These are phyloP conservation scores for Lymantria monacha DNA, from an alignment of 2,888 invertebrate species.

Conservation along the genomic window DNA sequence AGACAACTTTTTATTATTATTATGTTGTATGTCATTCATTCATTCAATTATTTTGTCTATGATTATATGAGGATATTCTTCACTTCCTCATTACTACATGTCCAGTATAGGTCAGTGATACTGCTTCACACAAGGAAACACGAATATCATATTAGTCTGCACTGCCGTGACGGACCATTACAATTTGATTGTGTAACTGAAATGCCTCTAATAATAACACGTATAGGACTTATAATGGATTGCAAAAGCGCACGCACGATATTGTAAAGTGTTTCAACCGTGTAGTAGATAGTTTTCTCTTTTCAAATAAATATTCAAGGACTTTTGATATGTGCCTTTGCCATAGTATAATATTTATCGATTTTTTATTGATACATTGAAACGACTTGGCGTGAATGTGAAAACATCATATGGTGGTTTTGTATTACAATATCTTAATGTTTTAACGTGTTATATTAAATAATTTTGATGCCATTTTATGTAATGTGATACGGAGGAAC, in stretches of 20 bases:
- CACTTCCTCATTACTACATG: constrained; percentile 28
- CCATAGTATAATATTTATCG: neutral
- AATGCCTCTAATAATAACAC: constrained; percentile 18
- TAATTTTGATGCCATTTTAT: too few relatives aligned
- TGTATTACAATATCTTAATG: too few relatives aligned
- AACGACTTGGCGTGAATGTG: too few relatives aligned
- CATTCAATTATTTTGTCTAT: neutral
- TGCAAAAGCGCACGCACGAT: constrained; percentile 24
- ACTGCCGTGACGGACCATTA: constrained; percentile 31
- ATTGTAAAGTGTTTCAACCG: constrained; percentile 29
- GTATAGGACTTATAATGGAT: constrained; percentile 20
- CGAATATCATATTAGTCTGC: constrained; percentile 29
- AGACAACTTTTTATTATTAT: too few relatives aligned
- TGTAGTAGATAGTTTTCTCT: constrained; percentile 28
- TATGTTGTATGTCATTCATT: too few relatives aligned
- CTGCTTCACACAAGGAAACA: constrained; percentile 25
- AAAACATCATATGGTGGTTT: too few relatives aligned
- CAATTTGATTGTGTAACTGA: constrained; percentile 28
- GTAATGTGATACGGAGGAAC: too few relatives aligned
- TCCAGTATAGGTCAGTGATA: neutral
- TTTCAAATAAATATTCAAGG: constrained; percentile 9
- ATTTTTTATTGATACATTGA: neutral
- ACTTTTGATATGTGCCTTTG: neutral
- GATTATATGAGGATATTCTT: constrained; percentile 21
- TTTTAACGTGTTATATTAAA: too few relatives aligned